These are phyloP conservation scores for Solenodon paradoxus DNA, from an alignment of 2,113 vertebrate genomes.

Conservation along the genomic window DNA sequence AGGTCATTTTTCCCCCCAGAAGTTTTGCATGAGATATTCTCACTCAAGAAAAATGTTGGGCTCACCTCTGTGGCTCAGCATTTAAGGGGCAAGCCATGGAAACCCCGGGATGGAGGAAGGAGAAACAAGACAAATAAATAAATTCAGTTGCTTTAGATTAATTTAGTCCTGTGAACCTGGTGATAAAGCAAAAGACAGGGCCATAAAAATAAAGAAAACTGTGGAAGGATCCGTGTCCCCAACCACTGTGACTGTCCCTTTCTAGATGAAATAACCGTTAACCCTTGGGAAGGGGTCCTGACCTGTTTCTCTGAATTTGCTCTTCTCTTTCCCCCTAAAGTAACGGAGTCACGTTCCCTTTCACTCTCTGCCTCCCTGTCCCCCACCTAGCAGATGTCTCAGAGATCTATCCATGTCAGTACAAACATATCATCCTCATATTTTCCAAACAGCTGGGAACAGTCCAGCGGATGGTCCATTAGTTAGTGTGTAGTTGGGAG, in stretches of 20 bases:
- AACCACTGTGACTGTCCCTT: neutral
- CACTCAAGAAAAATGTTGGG: too few species aligned
- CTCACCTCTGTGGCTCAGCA: too few species aligned
- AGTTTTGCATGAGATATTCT: neutral
- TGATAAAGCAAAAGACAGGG: too few species aligned
- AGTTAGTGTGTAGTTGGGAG: too few species aligned
- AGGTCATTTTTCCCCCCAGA: neutral
- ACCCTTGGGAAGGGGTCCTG: neutral
- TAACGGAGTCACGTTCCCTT: neutral
- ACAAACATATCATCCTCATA: too few species aligned
- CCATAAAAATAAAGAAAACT: too few species aligned
- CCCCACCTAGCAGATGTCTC: accelerated
- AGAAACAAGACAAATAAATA: too few species aligned
- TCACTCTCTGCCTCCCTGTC: accelerated
- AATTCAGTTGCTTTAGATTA: too few species aligned
- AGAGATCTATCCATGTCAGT: neutral
- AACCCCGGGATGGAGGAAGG: too few species aligned
- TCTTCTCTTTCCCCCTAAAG: neutral
- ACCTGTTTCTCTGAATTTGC: neutral
- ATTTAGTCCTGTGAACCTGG: too few species aligned
- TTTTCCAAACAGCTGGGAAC: neutral
- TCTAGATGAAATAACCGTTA: neutral
- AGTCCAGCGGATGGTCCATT: neutral
- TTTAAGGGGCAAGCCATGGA: too few species aligned
- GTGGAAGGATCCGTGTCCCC: neutral